Base-by-base conservation (phyloP, 1,140 invertebrate genomes). In the Anthonomus grandis region DNA sequence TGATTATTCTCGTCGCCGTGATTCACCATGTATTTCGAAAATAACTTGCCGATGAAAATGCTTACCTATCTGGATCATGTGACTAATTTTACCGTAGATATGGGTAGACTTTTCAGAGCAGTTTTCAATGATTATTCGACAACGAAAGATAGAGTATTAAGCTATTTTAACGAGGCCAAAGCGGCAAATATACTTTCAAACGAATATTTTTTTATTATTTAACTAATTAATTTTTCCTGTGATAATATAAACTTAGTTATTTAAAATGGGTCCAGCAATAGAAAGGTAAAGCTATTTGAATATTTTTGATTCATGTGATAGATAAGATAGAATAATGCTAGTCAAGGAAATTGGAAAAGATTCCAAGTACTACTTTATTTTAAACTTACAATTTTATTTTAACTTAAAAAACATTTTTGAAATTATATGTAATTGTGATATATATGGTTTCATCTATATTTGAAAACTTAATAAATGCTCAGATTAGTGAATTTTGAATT, bases 41-140 rank as follows among this genome's bases (percentile, higher is more conserved):
- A 58, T 58, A 58, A 58, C 56, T 51, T 48, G 17, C 49, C 56
- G 49, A 51, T 58, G 56, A 52, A 58, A 44, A 58, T 57, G 44
- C 45, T 49, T 41, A 49, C 44, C 42, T 57, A 48, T 57, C 46
- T 13, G 34, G 22, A 57, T 47, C 54, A 57, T 57, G 54, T 57
- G 54, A 57, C 19, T 22, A 22, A 19, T 39, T 34, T 31, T 38
- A 41, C 13, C 49, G 31, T 27, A 38, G 19, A 25, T 57, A 49
- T 57, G 25, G 41, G 46, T 42, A 31, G 46, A 57, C 13, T 22
- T 22, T 56, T 50, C n/a, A 22, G 25, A 57, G 31, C n/a, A 38
- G 47, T 39, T 24, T 51, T 58, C 52, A 58, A 58, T 51, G 17
- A 42, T 22, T 13, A 34, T 58, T 22, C 56, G 56, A 58, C 56